Evolutionary conservation across 2,888 invertebrate genomes (phyloP), one percentile per base, ranked within the genome.

Genomic region (Sphinx pinastri): DNA sequence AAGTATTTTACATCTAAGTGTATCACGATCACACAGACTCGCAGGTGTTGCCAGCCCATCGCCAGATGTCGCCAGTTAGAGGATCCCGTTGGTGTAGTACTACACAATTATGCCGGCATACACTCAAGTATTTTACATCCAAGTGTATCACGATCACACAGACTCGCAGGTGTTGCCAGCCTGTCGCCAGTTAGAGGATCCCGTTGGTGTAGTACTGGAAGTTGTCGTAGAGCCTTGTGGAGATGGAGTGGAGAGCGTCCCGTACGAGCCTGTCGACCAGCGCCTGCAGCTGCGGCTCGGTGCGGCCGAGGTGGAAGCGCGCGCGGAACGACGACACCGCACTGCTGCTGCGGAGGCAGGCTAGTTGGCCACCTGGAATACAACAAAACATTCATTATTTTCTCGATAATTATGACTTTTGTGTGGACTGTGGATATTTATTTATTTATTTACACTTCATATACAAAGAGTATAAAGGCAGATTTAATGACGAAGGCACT

Each of bases 151-250:
- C 38, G 38, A 38, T 8, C 38, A 8, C 38, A 38, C 4, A 38
- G 3, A 7, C 7, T 38, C 8, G 38, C 8, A 5, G 38, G 38
- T 25, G 1, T 25, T 25, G 38, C 4, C 38, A 38, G 38, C 38
- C 38, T 8, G 38, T 38, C 38, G 3, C 6, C 38, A 38, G 68
- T 77, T 95, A 97, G 81, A 97, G 95, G 85, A 99, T 99, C 76
- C 99, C 99, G 93, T 99, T 99, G 84, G 99, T 99, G 86, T 99
- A 97, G 95, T 99, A 99, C 95, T 99, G 99, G 94, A 99, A 99
- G 88, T 99, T 98, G 95, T 99, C 99, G 94, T 99, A 99, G 73
- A 99, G 96, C 83, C 99, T 97, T 12, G 99, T 99, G 75, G 99
- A 99, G 77, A 99, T 95, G 70, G 99, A 99, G 92, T 99, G 97